Evolutionary conservation across 2,888 invertebrate genomes (phyloP).

Genomic region (Erannis defoliaria): DNA sequence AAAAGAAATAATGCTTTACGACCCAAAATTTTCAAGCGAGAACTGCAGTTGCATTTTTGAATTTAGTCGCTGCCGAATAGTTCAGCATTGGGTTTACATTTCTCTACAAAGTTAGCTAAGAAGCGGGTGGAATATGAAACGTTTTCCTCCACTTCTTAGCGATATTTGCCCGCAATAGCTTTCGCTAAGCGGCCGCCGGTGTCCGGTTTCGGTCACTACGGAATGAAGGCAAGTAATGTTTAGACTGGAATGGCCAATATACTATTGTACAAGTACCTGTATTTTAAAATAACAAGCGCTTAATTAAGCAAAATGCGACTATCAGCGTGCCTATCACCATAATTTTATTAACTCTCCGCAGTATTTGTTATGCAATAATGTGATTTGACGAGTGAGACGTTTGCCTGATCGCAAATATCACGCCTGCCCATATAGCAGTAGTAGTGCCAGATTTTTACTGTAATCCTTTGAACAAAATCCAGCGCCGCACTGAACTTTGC

Average conservation of each 20-base stretch:
- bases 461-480: too few relatives aligned
- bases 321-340: too few relatives aligned
- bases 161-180: conserved; percentile 25
- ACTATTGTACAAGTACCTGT: too few relatives aligned
- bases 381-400: too few relatives aligned
- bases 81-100: conserved; percentile 7
- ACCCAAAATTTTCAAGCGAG: not conserved
- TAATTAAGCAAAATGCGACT: too few relatives aligned
- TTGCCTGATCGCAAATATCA: too few relatives aligned
- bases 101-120: conserved; percentile 16
- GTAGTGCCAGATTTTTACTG: too few relatives aligned
- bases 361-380: too few relatives aligned
- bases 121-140: conserved; percentile 9
- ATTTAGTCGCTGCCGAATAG: not conserved
- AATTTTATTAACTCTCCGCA: too few relatives aligned
- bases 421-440: too few relatives aligned
- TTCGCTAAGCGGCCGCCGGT: conserved; percentile 26
- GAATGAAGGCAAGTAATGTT: not conserved
- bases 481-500: too few relatives aligned
- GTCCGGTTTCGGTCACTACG: conserved; percentile 28
- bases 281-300: too few relatives aligned
- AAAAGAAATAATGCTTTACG: not conserved
- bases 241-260: not conserved
- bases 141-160: conserved; percentile 20
- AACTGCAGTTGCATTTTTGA: not conserved